phyloP scores from a whole-genome alignment of 1,140 invertebrate species.

The Lepidurus arcticus region DNA sequence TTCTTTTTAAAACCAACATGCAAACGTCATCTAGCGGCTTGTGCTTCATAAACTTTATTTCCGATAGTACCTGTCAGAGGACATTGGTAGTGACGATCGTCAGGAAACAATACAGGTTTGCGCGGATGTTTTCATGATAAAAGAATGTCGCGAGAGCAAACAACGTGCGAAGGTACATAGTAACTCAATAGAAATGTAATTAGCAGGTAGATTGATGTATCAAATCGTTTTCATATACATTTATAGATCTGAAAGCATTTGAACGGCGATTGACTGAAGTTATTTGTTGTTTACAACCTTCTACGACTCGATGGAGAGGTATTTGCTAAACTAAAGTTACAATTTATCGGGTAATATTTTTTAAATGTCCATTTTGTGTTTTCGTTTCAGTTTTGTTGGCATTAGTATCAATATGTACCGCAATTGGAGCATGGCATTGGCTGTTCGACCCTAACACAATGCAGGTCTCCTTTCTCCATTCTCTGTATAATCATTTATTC shows the following conservation, averaged over 20 bases:
- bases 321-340: slow-evolving; percentile 35
- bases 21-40: too few species aligned
- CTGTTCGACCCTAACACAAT: slow-evolving; percentile 83
- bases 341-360: slow-evolving; percentile 38
- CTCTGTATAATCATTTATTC: slow-evolving; percentile 89
- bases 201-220: slow-evolving; percentile 26
- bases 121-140: background rate
- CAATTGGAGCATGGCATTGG: slow-evolving; percentile 90
- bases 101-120: background rate
- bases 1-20: too few species aligned
- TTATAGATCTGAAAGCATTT: slow-evolving; percentile 93
- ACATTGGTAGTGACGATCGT: background rate
- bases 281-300: slow-evolving; percentile 85
- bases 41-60: too few species aligned
- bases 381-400: slow-evolving; percentile 69
- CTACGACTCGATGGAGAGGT: slow-evolving; percentile 89
- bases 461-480: slow-evolving; percentile 80
- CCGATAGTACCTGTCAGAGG: too few species aligned
- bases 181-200: background rate
- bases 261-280: slow-evolving; percentile 92
- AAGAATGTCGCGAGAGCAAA: slow-evolving; percentile 46
- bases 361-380: slow-evolving; percentile 18
- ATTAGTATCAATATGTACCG: slow-evolving; percentile 77
- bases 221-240: slow-evolving; percentile 39
- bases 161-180: slow-evolving; percentile 46